These are phyloP conservation scores for Drosophila trapezifrons DNA, from an alignment of 1,140 invertebrate species.

Conservation along the genomic window DNA sequence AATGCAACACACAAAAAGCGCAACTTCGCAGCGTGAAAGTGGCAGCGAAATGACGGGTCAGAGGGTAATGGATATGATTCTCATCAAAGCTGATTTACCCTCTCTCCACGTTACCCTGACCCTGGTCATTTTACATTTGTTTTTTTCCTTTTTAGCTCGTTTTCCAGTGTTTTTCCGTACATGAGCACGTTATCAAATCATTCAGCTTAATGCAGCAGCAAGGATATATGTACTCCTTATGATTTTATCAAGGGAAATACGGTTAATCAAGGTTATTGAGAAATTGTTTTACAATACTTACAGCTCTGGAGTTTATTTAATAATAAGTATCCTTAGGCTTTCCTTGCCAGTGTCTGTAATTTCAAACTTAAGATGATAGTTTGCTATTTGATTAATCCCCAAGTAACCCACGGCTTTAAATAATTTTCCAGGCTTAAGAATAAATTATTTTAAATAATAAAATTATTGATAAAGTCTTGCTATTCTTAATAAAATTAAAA, in stretches of 20 bases:
- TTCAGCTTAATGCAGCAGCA: too few relatives aligned
- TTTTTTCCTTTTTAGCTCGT: neutral
- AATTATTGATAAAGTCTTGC: too few relatives aligned
- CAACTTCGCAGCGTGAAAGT: slow-evolving; percentile 30
- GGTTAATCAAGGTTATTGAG: neutral
- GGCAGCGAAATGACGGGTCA: slow-evolving; percentile 38
- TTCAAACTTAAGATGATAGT: too few relatives aligned
- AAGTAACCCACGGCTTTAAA: too few relatives aligned
- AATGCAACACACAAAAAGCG: slow-evolving; percentile 49
- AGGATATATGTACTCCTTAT: neutral
- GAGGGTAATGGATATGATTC: slow-evolving; percentile 12
- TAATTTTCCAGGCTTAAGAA: too few relatives aligned
- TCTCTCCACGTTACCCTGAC: neutral
- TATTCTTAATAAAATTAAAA: too few relatives aligned
- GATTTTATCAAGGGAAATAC: too few relatives aligned
- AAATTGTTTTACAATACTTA: neutral
- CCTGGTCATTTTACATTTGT: neutral
- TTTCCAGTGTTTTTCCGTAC: neutral
- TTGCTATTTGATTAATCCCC: neutral
- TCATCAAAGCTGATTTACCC: slow-evolving; percentile 43
- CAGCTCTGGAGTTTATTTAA: too few relatives aligned
- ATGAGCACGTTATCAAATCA: too few relatives aligned
- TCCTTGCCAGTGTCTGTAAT: too few relatives aligned
- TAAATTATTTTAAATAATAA: too few relatives aligned
- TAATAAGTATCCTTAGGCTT: too few relatives aligned